Evolutionary conservation across 2,888 invertebrate genomes (phyloP).

Genomic region (Tenthredo mesomela): DNA sequence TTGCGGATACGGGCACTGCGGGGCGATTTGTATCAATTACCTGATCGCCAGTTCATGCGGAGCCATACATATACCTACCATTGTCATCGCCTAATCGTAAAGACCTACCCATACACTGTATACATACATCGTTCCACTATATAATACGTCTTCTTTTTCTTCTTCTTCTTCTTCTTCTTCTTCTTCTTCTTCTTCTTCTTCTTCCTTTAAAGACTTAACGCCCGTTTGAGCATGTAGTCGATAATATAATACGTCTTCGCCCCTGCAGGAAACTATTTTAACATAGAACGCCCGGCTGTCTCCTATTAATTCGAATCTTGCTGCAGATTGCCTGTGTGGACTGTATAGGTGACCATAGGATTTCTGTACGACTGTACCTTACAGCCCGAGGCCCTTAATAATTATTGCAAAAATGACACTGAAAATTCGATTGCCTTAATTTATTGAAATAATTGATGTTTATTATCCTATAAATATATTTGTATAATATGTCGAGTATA

Average conservation of each 20-base stretch:
- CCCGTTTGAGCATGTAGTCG: too few species aligned
- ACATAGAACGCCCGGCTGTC: not conserved
- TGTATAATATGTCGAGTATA: too few species aligned
- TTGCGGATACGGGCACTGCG: constrained; percentile 46
- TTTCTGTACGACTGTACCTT: not conserved
- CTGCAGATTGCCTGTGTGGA: not conserved
- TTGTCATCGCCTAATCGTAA: constrained; percentile 18
- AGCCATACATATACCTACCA: not conserved
- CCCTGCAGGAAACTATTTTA: not conserved
- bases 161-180: too few species aligned
- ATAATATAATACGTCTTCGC: not conserved
- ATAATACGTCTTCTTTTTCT: too few species aligned
- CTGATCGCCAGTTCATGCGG: constrained; percentile 55
- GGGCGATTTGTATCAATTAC: constrained; percentile 73
- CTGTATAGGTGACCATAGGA: not conserved
- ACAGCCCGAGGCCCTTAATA: too few species aligned
- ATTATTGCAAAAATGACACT: not conserved
- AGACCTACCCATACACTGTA: not conserved
- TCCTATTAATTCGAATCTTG: not conserved
- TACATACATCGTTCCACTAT: not conserved
- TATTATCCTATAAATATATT: too few species aligned
- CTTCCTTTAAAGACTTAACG: too few species aligned
- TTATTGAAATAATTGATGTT: not conserved
- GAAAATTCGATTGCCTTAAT: not conserved
- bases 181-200: too few species aligned